Base-by-base conservation (phyloP, 2,797 vertebrate species). In the Sparus aurata region DNA sequence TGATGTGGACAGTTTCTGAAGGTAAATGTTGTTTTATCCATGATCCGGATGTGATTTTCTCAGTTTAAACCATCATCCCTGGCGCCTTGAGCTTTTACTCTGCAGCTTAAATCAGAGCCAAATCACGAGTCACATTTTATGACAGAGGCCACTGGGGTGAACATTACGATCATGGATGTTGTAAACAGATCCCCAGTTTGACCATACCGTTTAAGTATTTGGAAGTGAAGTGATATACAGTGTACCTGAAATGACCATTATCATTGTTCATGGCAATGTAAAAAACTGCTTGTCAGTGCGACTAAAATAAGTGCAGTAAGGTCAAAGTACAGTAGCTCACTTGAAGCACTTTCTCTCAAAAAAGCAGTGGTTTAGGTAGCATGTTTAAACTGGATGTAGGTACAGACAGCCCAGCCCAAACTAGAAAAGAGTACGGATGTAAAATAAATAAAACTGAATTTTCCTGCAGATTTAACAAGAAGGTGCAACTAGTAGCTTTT, bases 151-250 rank as follows among this genome's bases (percentile, higher is more conserved):
- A 20, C 55, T 41, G 1, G 22, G 11, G 38, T 0, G 5, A 69
- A 63, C 27, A 2, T 69, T 43, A 73, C 43, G 1, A 63, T 57
- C n/a, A 30, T 22, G 23, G n/a, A 72, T 54, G 47, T n/a, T 72
- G 62, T 61, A 25, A 66, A 67, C 58, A 62, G 62, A 68, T 58
- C 46, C 46, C 47, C 55, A 47, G 38, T 30, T 23, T 23, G 16
- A 30, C 46, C 60, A 4, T 55, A 54, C 57, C 27, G 17, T 59
- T 12, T 9, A 38, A 55, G 60, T 34, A 15, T 71, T 71, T 71
- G 38, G 38, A 49, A 10, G 12, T 27, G n/a, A 55, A 66, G n/a
- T 54, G 12, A 49, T 66, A 20, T 47, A 65, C 27, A 50, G n/a
- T 12, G 22, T 50, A 30, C 53, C 45, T 68, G 55, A 53, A 20